These are phyloP conservation scores for Silurus asotus DNA, from an alignment of 2,113 vertebrate species.

Conservation along the genomic window DNA sequence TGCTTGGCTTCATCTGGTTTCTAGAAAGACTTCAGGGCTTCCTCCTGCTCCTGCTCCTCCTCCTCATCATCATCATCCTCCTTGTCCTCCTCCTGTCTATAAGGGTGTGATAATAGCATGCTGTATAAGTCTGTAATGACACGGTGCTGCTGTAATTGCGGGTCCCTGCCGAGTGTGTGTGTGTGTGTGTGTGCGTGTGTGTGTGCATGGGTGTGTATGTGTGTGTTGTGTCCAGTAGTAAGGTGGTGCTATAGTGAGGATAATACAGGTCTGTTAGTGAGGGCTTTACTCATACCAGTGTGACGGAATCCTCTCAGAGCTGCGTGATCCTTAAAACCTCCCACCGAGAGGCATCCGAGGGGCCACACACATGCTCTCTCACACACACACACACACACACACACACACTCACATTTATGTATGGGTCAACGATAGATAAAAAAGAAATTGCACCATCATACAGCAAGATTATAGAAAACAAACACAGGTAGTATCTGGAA, in stretches of 20 bases:
- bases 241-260: slow-evolving; percentile 61
- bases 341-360: slow-evolving; percentile 49
- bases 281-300: slow-evolving; percentile 58
- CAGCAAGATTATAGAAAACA: neutral
- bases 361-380: slow-evolving; percentile 21
- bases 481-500: neutral
- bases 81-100: slow-evolving; percentile 53
- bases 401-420: neutral
- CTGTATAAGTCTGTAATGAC: slow-evolving; percentile 69
- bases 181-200: slow-evolving; percentile 35
- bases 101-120: slow-evolving; percentile 64
- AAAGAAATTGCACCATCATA: neutral
- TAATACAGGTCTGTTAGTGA: slow-evolving; percentile 61
- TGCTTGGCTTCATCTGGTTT: neutral
- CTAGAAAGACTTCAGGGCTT: neutral
- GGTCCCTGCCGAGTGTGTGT: slow-evolving; percentile 53
- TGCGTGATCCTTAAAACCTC: slow-evolving; percentile 52
- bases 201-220: slow-evolving; percentile 34
- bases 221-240: slow-evolving; percentile 56
- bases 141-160: slow-evolving; percentile 69
- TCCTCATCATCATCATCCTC: too few species aligned
- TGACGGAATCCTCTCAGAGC: slow-evolving; percentile 55
- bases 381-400: slow-evolving; percentile 32
- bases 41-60: slow-evolving; percentile 40
- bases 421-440: neutral